Evolutionary conservation across 2,797 vertebrate genomes (phyloP), one percentile per base, ranked within the genome.

Genomic region (Adelosebastes latens): DNA sequence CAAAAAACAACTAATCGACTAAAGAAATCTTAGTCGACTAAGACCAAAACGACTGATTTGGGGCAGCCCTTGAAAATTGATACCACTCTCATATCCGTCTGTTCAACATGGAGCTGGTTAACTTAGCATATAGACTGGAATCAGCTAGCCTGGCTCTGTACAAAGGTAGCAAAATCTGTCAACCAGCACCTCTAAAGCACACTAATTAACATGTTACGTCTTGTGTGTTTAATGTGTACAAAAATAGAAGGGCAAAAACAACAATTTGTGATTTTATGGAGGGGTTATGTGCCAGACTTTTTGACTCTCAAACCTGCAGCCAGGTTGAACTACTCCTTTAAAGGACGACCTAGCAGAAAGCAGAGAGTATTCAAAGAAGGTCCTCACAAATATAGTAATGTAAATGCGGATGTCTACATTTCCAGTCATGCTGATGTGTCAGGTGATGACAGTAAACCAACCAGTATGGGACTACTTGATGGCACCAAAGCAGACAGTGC

Each of bases 381-480:
- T 60, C 66, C n/a, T 31, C 2, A n/a, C 36, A 65, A 29, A 72
- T 59, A 46, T n/a, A 31, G 7, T 3, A 27, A 36, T 18, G 49
- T 2, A 53, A 8, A 39, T 5, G 7, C 36, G 70, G 34, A 32
- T 67, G 46, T 61, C 27, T 56, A 60, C 13, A 29, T 77, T 59
- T 81, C 22, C 29, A 53, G 53, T 39, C 69, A 29, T 66, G 61
- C 42, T 29, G n/a, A 60, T 58, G 42, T 63, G 36, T 69, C 25
- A 46, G 14, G 16, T 60, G 61, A 66, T 76, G 64, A 86, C 78
- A 81, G 29, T 60, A 20, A 52, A 56, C 68, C 46, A 73, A 66
- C 66, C 46, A 25, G 69, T 75, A 31, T 18, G n/a, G 1, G 27
- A 53, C 55, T 11, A 52, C 74, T 59, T 25, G 22, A 75, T 31